Percentiles rank a stretch among this genome's conserved stretches.
phyloP scores from a whole-genome alignment of 2,113 vertebrate species.

The Chrysochloris asiatica region DNA sequence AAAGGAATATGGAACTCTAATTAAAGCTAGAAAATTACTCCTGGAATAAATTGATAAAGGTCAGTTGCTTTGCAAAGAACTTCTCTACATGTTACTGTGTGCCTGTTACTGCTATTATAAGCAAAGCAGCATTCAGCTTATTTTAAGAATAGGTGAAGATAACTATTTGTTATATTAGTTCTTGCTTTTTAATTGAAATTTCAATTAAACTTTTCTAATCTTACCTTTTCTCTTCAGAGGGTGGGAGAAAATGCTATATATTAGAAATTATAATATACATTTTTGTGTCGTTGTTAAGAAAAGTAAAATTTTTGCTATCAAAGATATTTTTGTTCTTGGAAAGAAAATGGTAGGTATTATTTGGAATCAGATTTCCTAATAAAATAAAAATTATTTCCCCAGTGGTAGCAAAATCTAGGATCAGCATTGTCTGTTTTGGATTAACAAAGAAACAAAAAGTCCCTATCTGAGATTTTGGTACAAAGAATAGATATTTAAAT shows the following conservation, averaged over 20 bases:
- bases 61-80: constrained; percentile 84
- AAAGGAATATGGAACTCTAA: constrained; percentile 85
- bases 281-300: constrained; percentile 23
- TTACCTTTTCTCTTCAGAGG: constrained; percentile 56
- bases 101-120: constrained; percentile 72
- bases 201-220: constrained; percentile 77
- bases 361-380: constrained; percentile 32
- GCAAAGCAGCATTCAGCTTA: constrained; percentile 68
- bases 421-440: constrained; percentile 58
- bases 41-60: constrained; percentile 86
- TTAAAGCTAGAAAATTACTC: constrained; percentile 82
- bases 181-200: constrained; percentile 66
- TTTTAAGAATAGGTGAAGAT: constrained; percentile 74
- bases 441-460: constrained; percentile 56
- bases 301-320: constrained; percentile 51
- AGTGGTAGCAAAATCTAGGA: constrained; percentile 38
- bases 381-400: constrained; percentile 28
- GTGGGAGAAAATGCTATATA: constrained; percentile 38
- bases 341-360: constrained; percentile 47
- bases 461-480: constrained; percentile 49
- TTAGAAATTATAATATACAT: constrained; percentile 30
- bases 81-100: constrained; percentile 75
- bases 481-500: constrained; percentile 67
- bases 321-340: constrained; percentile 40
- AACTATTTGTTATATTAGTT: constrained; percentile 72